Base-by-base conservation (phyloP, 53 echinoderm and acorn worm genomes). In the Paelopatides confundens region DNA sequence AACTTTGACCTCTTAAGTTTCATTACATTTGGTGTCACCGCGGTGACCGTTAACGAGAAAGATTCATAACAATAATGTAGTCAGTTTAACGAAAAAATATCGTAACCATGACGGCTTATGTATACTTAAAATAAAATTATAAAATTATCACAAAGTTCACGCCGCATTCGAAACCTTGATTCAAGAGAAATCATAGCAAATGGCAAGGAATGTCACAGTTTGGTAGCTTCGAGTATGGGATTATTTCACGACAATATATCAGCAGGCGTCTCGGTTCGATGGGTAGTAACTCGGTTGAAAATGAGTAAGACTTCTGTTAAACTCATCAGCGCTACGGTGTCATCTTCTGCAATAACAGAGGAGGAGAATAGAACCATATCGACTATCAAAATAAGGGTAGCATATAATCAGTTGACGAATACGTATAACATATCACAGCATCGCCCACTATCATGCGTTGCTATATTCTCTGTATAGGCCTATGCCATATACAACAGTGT, bases 191-290 rank as follows among this genome's bases (percentile, higher is more conserved):
- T 74, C 74, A 74, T 74, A 74, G 39, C 74, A 74, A 74, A 40
- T 40, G 40, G 28, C 27, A 37, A 23, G 40, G 46, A 38, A 39
- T 74, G 74, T 74, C 74, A 74, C 74, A 74, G 74, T 74, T 74
- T 27, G 74, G 40, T 74, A 33, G 74, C 74, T 46, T 39, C 74
- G 38, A 74, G 40, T 46, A 39, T 58, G 21, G 46, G 46, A 74
- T 74, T 74, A 74, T 38, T 74, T 28, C 40, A 7, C 74, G 74
- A 38, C 39, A 26, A 74, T 79, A 79, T 79, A 79, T 79, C 79
- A 79, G 79, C 79, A 79, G 79, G 79, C 79, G 79, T 79, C 79
- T 48, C 79, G 79, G 79, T 79, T 79, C 79, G 51, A 52, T 79
- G 33, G 79, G 31, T 79, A 48, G 79, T 79, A 79, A 79, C 79